These are phyloP conservation scores for Dendrocopos noguchii DNA, from an alignment of 2,113 vertebrate genomes.

Conservation along the genomic window DNA sequence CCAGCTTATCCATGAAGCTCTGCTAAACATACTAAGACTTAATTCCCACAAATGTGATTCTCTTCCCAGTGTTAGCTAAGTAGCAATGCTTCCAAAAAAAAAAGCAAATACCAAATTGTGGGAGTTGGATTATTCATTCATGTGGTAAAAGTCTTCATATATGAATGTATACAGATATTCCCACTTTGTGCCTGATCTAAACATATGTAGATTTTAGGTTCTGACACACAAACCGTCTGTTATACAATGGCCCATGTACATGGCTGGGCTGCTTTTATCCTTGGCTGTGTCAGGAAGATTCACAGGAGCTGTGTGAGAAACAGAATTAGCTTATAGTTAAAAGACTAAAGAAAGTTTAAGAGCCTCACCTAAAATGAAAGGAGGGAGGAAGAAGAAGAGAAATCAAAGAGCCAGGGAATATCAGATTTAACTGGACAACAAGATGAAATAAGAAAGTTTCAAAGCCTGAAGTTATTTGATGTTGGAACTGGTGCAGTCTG, in stretches of 20 bases:
- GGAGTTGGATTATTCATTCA: constrained; percentile 57
- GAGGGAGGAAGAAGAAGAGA: neutral
- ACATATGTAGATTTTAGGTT: constrained; percentile 49
- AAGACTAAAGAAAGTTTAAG: constrained; percentile 9
- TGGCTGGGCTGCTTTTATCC: neutral
- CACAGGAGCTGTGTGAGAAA: neutral
- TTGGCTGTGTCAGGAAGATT: neutral
- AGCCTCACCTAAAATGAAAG: constrained; percentile 1
- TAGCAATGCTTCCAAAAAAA: constrained; percentile 19
- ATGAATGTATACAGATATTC: constrained; percentile 58
- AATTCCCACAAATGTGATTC: constrained; percentile 54
- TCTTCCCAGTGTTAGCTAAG: neutral
- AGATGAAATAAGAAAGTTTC: constrained; percentile 16
- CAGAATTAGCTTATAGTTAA: constrained; percentile 11
- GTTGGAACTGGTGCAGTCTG: neutral
- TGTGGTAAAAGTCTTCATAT: constrained; percentile 41
- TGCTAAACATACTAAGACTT: constrained; percentile 35
- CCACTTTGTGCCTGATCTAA: constrained; percentile 50
- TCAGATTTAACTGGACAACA: constrained; percentile 1
- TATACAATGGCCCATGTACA: neutral
- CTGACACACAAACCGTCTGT: constrained; percentile 38
- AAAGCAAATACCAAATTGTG: constrained; percentile 44
- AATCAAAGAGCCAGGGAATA: neutral
- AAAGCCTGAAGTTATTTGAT: constrained; percentile 25
- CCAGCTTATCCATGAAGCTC: constrained; percentile 2